phyloP scores from a whole-genome alignment of 2,797 vertebrate genomes.

The Loris lydekkerianus region DNA sequence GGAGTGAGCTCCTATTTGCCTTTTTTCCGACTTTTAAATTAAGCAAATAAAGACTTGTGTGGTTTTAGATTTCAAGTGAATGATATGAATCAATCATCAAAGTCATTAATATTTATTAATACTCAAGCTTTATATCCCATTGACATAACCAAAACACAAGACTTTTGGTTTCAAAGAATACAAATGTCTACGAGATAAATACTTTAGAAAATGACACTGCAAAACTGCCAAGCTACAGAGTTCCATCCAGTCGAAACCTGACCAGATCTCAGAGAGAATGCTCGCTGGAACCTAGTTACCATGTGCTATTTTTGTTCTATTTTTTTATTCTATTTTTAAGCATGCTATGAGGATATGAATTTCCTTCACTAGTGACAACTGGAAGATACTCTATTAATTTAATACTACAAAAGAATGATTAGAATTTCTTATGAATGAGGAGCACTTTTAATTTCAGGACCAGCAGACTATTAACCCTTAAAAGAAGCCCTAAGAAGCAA shows the following conservation, averaged over 20 bases:
- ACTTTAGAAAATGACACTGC: background rate
- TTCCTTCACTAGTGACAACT: conserved; percentile 74
- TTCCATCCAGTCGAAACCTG: background rate
- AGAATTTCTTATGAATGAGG: conserved; percentile 71
- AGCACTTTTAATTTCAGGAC: conserved; percentile 53
- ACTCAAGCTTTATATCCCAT: background rate
- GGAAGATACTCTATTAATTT: conserved; percentile 73
- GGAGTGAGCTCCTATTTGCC: background rate
- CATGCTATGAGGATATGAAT: conserved; percentile 69
- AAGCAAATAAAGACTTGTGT: background rate
- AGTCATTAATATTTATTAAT: background rate
- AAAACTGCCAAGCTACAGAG: background rate
- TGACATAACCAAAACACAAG: background rate
- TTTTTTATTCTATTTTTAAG: conserved; percentile 79
- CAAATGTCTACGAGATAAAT: background rate
- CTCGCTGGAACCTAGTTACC: background rate
- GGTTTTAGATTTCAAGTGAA: conserved; percentile 33
- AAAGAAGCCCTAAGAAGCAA: background rate
- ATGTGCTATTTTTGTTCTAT: conserved; percentile 73
- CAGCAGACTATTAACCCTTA: conserved; percentile 58
- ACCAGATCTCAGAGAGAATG: background rate
- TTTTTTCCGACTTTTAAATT: conserved; percentile 36
- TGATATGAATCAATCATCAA: background rate
- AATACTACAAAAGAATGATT: conserved; percentile 72
- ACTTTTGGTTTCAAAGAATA: background rate